Percentiles rank a stretch among this genome's conserved stretches.
Conservation (phyloP, 2,797 vertebrate species). For the Aplochiton taeniatus region DNA sequence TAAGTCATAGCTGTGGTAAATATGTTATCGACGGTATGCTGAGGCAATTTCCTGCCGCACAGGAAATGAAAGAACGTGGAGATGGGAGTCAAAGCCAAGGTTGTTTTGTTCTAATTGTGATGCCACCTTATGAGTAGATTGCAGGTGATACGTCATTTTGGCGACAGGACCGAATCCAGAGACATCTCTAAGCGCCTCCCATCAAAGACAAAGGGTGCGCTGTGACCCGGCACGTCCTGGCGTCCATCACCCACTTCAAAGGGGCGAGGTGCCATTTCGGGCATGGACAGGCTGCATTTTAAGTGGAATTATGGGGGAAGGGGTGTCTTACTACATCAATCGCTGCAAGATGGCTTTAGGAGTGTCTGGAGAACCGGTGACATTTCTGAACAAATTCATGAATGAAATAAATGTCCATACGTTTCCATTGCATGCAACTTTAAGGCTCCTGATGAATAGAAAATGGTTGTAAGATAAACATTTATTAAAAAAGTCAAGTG, state of each 20-base stretch:
- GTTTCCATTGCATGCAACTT: too few species aligned
- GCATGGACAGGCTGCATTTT: slow-evolving; percentile 13
- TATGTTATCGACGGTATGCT: slow-evolving; percentile 65
- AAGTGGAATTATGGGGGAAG: slow-evolving; percentile 4
- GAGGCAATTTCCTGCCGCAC: slow-evolving; percentile 87
- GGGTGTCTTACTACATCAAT: neutral
- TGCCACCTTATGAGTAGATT: slow-evolving; percentile 70
- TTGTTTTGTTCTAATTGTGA: slow-evolving; percentile 62
- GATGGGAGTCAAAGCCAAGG: slow-evolving; percentile 16
- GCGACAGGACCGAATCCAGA: slow-evolving; percentile 22
- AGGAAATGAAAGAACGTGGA: slow-evolving; percentile 91
- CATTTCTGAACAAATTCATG: slow-evolving; percentile 41
- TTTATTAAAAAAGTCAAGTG: neutral
- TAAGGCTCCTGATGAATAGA: too few species aligned
- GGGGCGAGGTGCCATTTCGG: slow-evolving; percentile 51
- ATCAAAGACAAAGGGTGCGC: slow-evolving; percentile 24
- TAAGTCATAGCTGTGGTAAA: slow-evolving; percentile 56
- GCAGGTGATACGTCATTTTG: slow-evolving; percentile 56
- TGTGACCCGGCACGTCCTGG: slow-evolving; percentile 6
- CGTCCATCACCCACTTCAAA: slow-evolving; percentile 53
- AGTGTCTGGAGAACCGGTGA: slow-evolving; percentile 11
- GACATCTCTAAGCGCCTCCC: slow-evolving; percentile 46
- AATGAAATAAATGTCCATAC: neutral
- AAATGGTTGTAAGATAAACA: neutral
- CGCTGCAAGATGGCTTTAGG: neutral